Evolutionary conservation across 23 tunicate genomes (phyloP), one percentile per base, ranked within the genome.

Genomic region (Corella eumyota): DNA sequence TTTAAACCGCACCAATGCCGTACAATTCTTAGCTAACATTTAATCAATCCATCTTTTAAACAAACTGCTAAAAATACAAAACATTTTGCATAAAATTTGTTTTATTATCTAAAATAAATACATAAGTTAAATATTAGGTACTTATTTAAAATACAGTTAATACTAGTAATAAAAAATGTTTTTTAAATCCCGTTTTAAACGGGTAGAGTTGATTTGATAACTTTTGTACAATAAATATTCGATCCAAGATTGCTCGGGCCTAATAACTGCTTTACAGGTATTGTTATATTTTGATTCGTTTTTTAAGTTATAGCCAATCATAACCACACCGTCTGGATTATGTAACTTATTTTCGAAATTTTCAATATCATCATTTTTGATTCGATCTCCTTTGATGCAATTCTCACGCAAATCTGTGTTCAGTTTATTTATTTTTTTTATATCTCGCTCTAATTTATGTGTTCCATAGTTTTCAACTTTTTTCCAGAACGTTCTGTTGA

Each of bases 401-500:
- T 58, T 50, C 1, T 48, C 58, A 15, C 30, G 69, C 45, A 81
- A 38, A 30, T 65, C 61, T 5, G 27, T 30, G 57, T 81, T 81
- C 56, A 81, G 23, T 50, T 56, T 17, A 13, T 45, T 47, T 29
- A 81, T 50, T 34, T 37, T 27, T 15, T 72, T 68, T 1, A 72
- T 17, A 29, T 81, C 74, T 25, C 22, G n/a, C 6, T 66, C 1
- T 79, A 81, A 72, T 58, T 59, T 58, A 2, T 81, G 73, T 6
- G 32, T 17, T 4, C 90, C 90, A 52, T 54, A 81, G 30, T 50
- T 69, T 26, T 65, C 68, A 1, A 81, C 90, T 51, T 65, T 72
- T 36, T 66, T 65, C 90, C 90, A 81, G 66, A 81, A 81, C 2
- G 79, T 81, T 24, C 47, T 36, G 68, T 81, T 81, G 32, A 81